Conservation (phyloP, 1,140 invertebrate species). For the Anastrepha obliqua region DNA sequence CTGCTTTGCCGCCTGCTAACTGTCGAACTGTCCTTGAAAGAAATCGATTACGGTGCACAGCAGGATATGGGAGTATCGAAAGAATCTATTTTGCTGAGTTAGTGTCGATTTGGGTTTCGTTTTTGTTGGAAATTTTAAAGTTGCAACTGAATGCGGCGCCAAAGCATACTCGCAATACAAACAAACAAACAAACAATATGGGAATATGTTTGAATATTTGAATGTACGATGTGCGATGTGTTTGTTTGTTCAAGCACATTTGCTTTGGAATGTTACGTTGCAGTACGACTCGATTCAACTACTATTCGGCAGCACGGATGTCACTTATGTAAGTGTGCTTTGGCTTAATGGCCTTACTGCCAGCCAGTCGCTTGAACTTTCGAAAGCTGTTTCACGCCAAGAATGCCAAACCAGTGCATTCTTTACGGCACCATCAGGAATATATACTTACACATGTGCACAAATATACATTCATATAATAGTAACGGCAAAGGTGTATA, state of each 20-base stretch:
- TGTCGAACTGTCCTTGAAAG: constrained; percentile 28
- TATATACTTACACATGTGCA: neutral
- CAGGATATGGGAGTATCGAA: constrained; percentile 35
- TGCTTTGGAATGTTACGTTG: neutral
- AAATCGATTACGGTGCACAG: constrained; percentile 43
- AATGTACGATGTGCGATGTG: neutral
- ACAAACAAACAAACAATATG: neutral
- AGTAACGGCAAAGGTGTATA: neutral
- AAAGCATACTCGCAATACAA: neutral
- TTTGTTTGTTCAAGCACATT: constrained; percentile 4
- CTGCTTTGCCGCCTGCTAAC: neutral
- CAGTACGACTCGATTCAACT: neutral
- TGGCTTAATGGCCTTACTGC: constrained; percentile 9
- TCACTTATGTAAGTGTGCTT: neutral
- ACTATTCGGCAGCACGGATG: neutral
- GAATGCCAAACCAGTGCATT: constrained; percentile 33
- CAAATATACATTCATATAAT: neutral
- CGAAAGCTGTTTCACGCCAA: constrained; percentile 27
- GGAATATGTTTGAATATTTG: neutral
- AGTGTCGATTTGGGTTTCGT: neutral
- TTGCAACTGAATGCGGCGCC: neutral
- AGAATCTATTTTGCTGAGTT: neutral
- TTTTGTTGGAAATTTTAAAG: neutral
- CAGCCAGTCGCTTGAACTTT: constrained; percentile 2
- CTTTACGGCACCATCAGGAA: neutral